Evolutionary conservation across 2,888 invertebrate species (phyloP).

Genomic region (Endotricha flammealis): DNA sequence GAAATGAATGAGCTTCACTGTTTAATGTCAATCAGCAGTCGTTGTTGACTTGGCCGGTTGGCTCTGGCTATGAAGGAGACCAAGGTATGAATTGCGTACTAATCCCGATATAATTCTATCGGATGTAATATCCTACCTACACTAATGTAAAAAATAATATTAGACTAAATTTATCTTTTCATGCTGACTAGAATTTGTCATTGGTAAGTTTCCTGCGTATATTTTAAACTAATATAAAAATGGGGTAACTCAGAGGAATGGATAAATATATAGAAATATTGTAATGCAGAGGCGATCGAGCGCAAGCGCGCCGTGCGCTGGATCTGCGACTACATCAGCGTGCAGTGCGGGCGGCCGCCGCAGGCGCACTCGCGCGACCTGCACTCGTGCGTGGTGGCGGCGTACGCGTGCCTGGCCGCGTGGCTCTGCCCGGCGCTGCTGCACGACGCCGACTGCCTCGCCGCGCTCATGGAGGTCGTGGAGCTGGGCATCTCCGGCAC

Average conservation of each 20-base stretch:
- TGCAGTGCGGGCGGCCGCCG: conserved; percentile 96
- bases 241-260: too few species aligned
- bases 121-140: too few species aligned
- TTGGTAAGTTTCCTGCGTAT: conserved; percentile 62
- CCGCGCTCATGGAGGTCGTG: conserved; percentile 96
- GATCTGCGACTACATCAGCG: conserved; percentile 98
- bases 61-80: too few species aligned
- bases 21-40: too few species aligned
- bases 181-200: conserved; percentile 60
- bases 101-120: too few species aligned
- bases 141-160: too few species aligned
- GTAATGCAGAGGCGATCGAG: conserved; percentile 89
- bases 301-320: conserved; percentile 96
- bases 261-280: too few species aligned
- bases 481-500: conserved; percentile 98
- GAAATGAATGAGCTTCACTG: too few species aligned
- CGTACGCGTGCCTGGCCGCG: conserved; percentile 93
- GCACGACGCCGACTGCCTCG: conserved; percentile 93
- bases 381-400: conserved; percentile 95
- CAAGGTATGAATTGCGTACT: too few species aligned
- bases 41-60: too few species aligned
- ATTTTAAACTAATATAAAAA: too few species aligned
- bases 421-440: conserved; percentile 96
- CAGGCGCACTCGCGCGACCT: conserved; percentile 95
- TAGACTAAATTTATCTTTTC: conserved; percentile 38